A percentile compares a stretch with the other conserved stretches of the same genome.
Conservation (phyloP, 92 coral and sea anemone genomes). For the Siderastrea siderea region DNA sequence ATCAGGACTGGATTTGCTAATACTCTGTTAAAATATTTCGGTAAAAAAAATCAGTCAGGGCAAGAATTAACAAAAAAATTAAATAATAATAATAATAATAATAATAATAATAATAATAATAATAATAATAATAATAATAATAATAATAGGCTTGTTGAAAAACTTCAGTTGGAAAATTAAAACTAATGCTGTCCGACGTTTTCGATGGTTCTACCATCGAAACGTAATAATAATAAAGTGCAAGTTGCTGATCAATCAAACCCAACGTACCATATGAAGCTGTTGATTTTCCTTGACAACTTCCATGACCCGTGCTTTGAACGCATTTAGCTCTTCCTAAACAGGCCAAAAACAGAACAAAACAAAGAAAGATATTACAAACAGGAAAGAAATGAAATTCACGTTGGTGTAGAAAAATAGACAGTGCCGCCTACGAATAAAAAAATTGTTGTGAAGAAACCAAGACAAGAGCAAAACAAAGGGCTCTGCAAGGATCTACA, state of each 20-base stretch:
- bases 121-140: too few species aligned
- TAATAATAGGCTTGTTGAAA: too few species aligned
- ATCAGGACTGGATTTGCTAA: conserved; percentile 70
- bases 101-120: too few species aligned
- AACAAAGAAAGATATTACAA: neutral
- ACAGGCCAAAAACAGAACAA: neutral
- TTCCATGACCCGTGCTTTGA: conserved; percentile 89
- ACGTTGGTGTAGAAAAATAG: too few species aligned
- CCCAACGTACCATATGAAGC: conserved; percentile 81
- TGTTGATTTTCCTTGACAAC: conserved; percentile 94
- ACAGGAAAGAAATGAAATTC: neutral
- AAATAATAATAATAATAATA: neutral
- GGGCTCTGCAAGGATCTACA: too few species aligned
- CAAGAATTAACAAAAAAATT: neutral
- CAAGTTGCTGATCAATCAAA: neutral
- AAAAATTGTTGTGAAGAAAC: too few species aligned
- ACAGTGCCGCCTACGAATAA: too few species aligned
- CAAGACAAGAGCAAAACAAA: too few species aligned
- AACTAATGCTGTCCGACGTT: too few species aligned
- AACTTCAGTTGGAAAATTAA: too few species aligned
- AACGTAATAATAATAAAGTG: neutral
- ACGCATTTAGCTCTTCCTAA: conserved; percentile 87
- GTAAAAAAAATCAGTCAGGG: neutral
- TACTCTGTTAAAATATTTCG: conserved; percentile 46
- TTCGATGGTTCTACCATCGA: too few species aligned